phyloP scores from a whole-genome alignment of 2,797 vertebrate species.

The Epinephelus malabaricus region DNA sequence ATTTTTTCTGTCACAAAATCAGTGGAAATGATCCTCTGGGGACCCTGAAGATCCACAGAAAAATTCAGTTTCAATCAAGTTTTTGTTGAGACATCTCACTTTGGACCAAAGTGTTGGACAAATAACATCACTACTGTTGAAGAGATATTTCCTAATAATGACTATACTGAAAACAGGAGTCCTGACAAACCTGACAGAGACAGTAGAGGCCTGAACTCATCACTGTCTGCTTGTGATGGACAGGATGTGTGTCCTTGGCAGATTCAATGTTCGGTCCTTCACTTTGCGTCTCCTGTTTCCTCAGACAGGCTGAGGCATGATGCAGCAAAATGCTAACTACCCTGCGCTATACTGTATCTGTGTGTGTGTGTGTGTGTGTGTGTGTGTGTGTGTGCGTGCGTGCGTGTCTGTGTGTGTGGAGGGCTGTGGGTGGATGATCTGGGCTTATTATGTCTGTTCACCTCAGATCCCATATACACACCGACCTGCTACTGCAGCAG shows the following conservation, averaged over 20 bases:
- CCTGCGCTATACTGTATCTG: constrained; percentile 40
- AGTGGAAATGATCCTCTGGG: too few species aligned
- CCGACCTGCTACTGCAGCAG: constrained; percentile 64
- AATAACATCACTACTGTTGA: too few species aligned
- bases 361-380: constrained; percentile 38
- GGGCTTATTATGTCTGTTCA: constrained; percentile 64
- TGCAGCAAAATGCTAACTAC: constrained; percentile 70
- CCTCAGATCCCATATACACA: constrained; percentile 61
- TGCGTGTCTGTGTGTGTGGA: constrained; percentile 27
- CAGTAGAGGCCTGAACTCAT: neutral
- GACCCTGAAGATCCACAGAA: too few species aligned
- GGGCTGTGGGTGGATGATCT: constrained; percentile 66
- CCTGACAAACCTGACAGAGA: neutral
- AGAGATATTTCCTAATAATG: too few species aligned
- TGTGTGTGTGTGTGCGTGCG: constrained; percentile 31
- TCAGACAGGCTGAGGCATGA: constrained; percentile 57
- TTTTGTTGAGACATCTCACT: too few species aligned
- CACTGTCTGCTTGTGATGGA: neutral
- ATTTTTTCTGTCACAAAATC: too few species aligned
- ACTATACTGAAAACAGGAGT: too few species aligned
- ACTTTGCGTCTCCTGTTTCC: constrained; percentile 26
- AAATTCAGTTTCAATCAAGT: too few species aligned
- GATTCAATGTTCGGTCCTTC: constrained; percentile 12
- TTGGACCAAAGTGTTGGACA: too few species aligned
- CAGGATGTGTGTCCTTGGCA: constrained; percentile 21